A percentile compares a stretch with the other conserved stretches of the same genome.
Conservation (phyloP, 2,113 vertebrate genomes). For the Dasypus novemcinctus region DNA sequence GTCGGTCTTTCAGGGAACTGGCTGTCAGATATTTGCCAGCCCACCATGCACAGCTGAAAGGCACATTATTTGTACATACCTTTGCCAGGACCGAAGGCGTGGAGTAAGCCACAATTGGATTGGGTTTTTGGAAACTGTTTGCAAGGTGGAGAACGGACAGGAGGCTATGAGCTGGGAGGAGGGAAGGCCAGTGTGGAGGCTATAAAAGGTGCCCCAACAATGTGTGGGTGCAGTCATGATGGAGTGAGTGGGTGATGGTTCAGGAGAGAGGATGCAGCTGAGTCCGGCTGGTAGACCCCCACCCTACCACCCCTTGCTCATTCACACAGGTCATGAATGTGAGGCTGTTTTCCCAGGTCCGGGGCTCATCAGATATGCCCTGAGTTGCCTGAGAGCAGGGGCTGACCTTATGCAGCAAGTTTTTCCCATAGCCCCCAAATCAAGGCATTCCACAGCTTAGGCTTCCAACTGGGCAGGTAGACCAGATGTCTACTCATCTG, state of each 20-base stretch:
- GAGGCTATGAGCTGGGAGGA: not conserved
- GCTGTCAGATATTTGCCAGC: not conserved
- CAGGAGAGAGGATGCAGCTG: accelerated
- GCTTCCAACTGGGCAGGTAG: accelerated
- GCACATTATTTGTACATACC: accelerated
- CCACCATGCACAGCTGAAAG: not conserved
- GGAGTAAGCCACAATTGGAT: too few species aligned
- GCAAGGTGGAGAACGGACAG: not conserved
- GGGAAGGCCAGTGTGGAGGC: not conserved
- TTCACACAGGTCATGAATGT: accelerated
- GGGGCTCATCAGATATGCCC: accelerated
- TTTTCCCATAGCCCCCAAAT: too few species aligned
- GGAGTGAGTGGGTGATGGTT: accelerated
- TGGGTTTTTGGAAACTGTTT: not conserved
- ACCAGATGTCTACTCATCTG: not conserved
- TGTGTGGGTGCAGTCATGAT: accelerated
- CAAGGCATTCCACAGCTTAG: too few species aligned
- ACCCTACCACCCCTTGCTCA: not conserved
- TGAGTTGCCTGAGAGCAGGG: accelerated
- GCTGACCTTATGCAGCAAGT: not conserved
- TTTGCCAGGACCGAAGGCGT: not conserved
- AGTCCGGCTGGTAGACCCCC: accelerated
- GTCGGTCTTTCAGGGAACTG: not conserved
- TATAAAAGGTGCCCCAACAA: accelerated
- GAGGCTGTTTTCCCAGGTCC: not conserved